A percentile compares a stretch with the other conserved stretches of the same genome.
phyloP scores from a whole-genome alignment of 2,113 vertebrate species.

The Carollia perspicillata region DNA sequence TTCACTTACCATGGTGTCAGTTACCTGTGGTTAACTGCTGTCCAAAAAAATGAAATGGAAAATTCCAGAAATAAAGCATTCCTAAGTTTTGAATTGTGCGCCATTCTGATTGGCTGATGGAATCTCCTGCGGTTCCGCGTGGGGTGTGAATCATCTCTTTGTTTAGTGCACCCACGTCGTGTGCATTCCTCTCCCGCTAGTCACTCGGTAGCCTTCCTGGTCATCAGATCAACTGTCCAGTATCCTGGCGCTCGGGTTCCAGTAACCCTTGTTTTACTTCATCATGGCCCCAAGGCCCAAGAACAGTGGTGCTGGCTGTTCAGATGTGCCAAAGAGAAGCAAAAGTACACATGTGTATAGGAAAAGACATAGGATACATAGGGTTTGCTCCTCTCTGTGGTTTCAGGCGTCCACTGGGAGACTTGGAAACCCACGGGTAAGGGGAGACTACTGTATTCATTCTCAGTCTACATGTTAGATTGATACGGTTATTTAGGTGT shows the following conservation, averaged over 20 bases:
- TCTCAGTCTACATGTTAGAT: neutral
- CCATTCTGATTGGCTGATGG: neutral
- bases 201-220: neutral
- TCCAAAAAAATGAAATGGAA: neutral
- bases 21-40: neutral
- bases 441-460: neutral
- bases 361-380: neutral
- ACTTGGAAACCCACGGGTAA: neutral
- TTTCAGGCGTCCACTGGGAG: neutral
- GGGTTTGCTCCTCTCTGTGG: neutral
- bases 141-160: neutral
- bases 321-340: too few species aligned
- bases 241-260: neutral
- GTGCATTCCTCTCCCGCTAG: too few species aligned
- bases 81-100: neutral
- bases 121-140: neutral
- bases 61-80: neutral
- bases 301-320: neutral
- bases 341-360: neutral
- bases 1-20: neutral
- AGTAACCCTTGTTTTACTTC: neutral
- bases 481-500: conserved; percentile 30
- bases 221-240: neutral
- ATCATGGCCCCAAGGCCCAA: too few species aligned
- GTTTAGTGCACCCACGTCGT: neutral